Percentiles rank a stretch among this genome's conserved stretches.
phyloP scores from a whole-genome alignment of 2,113 vertebrate genomes.

The Anser brachyrhynchus region DNA sequence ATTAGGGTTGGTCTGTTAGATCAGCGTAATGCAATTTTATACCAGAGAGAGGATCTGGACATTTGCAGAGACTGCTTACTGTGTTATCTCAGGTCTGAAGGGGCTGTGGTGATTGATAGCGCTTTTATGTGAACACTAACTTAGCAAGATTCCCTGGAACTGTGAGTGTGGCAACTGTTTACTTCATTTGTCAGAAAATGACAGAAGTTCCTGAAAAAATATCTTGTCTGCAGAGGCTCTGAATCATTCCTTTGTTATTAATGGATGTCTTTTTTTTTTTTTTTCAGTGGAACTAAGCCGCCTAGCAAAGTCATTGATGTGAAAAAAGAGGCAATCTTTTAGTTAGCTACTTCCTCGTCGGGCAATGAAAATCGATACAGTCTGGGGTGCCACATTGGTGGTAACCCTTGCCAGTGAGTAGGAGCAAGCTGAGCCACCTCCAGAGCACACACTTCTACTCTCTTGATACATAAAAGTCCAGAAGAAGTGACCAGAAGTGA shows the following conservation, averaged over 20 bases:
- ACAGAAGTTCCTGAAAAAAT: neutral
- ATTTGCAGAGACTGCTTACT: accelerated
- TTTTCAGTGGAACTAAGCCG: neutral
- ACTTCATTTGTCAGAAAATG: constrained; percentile 2
- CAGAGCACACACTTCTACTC: neutral
- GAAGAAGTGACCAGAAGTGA: neutral
- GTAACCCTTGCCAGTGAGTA: neutral
- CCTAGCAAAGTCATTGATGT: neutral
- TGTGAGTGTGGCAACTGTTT: neutral
- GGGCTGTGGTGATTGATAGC: neutral
- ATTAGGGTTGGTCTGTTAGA: neutral
- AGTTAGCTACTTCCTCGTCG: neutral
- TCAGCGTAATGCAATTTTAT: neutral
- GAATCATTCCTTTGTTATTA: neutral
- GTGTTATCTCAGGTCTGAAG: neutral
- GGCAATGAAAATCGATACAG: neutral
- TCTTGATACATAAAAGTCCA: neutral
- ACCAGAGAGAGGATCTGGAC: neutral
- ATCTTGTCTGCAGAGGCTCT: neutral
- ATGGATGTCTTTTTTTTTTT: neutral
- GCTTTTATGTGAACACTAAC: neutral
- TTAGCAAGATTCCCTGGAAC: neutral
- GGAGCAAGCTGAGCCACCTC: neutral
- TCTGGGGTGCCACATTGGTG: neutral
- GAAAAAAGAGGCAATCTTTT: neutral